A percentile compares a stretch with the other conserved stretches of the same genome.
phyloP scores from a whole-genome alignment of 2,888 invertebrate species.

The Mythimna impura region DNA sequence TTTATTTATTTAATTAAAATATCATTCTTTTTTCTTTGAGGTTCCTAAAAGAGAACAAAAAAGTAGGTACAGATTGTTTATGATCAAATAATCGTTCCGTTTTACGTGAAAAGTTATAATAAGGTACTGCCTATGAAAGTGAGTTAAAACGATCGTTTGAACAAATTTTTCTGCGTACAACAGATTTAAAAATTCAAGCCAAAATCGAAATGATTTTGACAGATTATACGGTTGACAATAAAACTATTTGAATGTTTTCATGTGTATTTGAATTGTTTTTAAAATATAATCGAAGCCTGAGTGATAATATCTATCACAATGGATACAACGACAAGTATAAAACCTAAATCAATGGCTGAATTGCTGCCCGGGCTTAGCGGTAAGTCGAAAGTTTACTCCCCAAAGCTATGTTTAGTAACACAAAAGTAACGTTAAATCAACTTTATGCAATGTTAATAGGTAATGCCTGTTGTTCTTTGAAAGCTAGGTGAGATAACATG shows the following conservation, averaged over 20 bases:
- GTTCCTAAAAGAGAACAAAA: too few relatives aligned
- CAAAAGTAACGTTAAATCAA: neutral
- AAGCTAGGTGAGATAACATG: neutral
- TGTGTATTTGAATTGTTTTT: conserved; percentile 45
- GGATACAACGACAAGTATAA: conserved; percentile 72
- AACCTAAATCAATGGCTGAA: conserved; percentile 81
- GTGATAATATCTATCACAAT: conserved; percentile 62
- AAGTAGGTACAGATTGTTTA: neutral
- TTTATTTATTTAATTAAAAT: too few relatives aligned
- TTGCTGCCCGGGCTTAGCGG: conserved; percentile 78
- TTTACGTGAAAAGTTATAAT: neutral
- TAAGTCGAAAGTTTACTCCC: conserved; percentile 60
- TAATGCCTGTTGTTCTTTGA: neutral
- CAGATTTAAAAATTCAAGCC: conserved; percentile 37
- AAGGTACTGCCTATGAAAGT: too few relatives aligned
- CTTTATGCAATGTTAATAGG: neutral
- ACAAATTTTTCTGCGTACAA: conserved; percentile 27
- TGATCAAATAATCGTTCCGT: conserved; percentile 5
- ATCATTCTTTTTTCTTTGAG: too few relatives aligned
- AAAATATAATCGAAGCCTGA: conserved; percentile 22
- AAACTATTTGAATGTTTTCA: conserved; percentile 62
- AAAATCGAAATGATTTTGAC: conserved; percentile 51
- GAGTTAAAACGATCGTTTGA: neutral
- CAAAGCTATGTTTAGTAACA: neutral
- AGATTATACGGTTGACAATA: conserved; percentile 63